Evolutionary conservation across 2,797 vertebrate genomes (phyloP).

Genomic region (Falco peregrinus): DNA sequence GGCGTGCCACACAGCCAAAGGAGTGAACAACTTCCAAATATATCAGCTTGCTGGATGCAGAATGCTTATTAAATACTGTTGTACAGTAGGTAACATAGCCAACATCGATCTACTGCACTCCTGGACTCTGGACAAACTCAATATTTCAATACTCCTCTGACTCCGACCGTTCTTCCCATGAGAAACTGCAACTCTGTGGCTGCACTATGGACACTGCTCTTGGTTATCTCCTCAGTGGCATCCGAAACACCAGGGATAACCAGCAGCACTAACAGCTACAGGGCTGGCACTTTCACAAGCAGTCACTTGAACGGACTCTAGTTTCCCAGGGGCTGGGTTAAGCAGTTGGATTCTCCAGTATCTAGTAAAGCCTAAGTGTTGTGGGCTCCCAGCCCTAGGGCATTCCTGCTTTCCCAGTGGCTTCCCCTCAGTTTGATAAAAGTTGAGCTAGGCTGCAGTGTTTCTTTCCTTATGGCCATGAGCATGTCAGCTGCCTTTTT

Average conservation of each 20-base stretch:
- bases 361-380: neutral
- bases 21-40: neutral
- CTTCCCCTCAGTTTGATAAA: neutral
- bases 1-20: neutral
- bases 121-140: neutral
- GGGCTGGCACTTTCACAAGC: neutral
- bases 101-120: neutral
- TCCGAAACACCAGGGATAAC: accelerated
- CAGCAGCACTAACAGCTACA: neutral
- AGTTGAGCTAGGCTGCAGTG: neutral
- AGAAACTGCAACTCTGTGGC: neutral
- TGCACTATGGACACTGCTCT: neutral
- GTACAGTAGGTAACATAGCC: neutral
- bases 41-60: neutral
- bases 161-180: neutral
- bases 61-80: neutral
- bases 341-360: neutral
- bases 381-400: neutral
- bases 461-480: neutral
- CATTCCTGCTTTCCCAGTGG: neutral
- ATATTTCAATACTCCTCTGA: neutral
- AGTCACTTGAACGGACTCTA: neutral
- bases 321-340: neutral
- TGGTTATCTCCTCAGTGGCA: neutral
- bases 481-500: neutral